Base-by-base conservation (phyloP, 2,797 vertebrate genomes). In the Crocidura indochinensis region DNA sequence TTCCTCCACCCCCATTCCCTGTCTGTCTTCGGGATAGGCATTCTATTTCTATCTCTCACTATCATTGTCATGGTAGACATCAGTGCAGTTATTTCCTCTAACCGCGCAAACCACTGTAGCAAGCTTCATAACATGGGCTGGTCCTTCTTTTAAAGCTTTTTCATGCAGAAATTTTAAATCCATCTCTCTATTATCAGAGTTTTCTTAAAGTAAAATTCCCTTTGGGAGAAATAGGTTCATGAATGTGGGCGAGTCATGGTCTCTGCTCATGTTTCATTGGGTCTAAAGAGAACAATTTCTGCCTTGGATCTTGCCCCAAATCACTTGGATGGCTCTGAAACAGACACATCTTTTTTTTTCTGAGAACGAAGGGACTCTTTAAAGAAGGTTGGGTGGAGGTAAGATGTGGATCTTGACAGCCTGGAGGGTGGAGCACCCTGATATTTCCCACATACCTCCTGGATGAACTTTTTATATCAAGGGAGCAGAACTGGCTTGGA, bases 201-300 rank as follows among this genome's bases (percentile, higher is more conserved):
- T 90, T 91, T 12, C 64, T 38, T 7, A 77, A 64, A 80, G 38
- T 22, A 8, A 72, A 31, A 56, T 60, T 93, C 11, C 29, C 10
- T 56, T 67, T 19, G 17, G 56, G 56, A 20, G 19, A 15, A 20
- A 20, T 7, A 19, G 56, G 4, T 38, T 38, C 38, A 38, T 69
- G 68, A 83, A 74, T 81, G 15, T 26, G 64, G 56, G 15, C 19
- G 56, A 20, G 56, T 6, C 8, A 20, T 20, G 56, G 56, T 60
- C 56, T 56, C 53, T 20, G 56, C 56, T 60, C 19, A 17, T 56
- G 29, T 68, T 82, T 77, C 27, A 26, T 22, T 46, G 31, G 49
- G 27, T 77, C 87, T 75, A 29, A 56, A 77, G 82, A 38, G 51
- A 74, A 80, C 81, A 44, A 46, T 10, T 53, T 80, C 69, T 71